Evolutionary conservation across 2,113 vertebrate genomes (phyloP), one percentile per base, ranked within the genome.

Genomic region (Phalacrocorax carbo): DNA sequence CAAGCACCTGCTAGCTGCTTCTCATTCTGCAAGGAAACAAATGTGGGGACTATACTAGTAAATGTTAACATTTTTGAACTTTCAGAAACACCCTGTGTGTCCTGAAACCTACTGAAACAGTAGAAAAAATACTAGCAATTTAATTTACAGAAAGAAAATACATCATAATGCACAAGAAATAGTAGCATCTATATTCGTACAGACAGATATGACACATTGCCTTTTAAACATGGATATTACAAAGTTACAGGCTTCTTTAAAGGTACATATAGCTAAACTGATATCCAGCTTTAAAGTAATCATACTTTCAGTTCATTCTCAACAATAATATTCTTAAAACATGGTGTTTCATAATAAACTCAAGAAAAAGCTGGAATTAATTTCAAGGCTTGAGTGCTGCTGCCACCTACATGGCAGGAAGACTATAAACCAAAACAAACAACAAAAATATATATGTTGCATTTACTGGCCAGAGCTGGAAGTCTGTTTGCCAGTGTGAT

Each of bases 361-460:
- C 82, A 61, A 73, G 71, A 83, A 87, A 62, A 73, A 60, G 76
- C 80, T 66, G 44, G 51, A 71, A 62, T 46, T 91, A 88, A 94
- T 91, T 93, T 95, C 97, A 97, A 98, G 93, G 86, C 97, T 98
- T 98, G 97, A 96, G 93, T 97, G 95, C 93, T 98, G 97, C 98
- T 98, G 97, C 98, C 98, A 97, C 96, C 98, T 98, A 98, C 96
- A 98, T 98, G 97, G 96, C 94, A 81, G 94, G 94, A 92, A 98
- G 93, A 94, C 96, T 96, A 86, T 79, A 94, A 86, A 94, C 93
- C 83, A 95, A 96, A 92, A 40, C 77, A 82, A 95, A 51, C 85
- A 62, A 90, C 81, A 85, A 80, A 88, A 91, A 96, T 75, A 69
- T 13, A 20, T 57, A 52, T 8, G 38, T 11, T 93, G 57, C 36